Base-by-base conservation (phyloP, 2,888 invertebrate genomes). In the Agriopis aurantiaria region DNA sequence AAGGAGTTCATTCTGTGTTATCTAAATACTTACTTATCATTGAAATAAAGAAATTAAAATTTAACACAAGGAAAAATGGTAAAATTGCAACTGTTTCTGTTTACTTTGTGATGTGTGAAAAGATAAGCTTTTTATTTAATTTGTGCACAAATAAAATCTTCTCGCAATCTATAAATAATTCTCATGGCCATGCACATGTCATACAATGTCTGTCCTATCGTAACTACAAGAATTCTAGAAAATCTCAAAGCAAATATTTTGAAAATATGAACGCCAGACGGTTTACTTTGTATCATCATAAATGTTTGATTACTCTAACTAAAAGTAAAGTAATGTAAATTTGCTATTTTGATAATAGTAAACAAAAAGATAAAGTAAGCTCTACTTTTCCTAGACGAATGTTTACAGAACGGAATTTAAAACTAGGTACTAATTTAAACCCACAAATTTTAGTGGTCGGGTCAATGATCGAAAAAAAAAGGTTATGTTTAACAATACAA, bases 221-320 rank as follows among this genome's bases (percentile, higher is more conserved):
- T n/a, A n/a, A n/a, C 7, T 46, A 17, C 14, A 45, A 12, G 23
- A 11, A 33, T 10, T 52, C 17, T 7, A 51, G 17, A 12, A 57
- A 62, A 68, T 57, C 43, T 17, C 1, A n/a, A 33, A 45, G 0
- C 48, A 68, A 59, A 69, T 68, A 69, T 64, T 64, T 64, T 64
- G 8, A 40, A 49, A 59, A 58, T 11, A 55, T 46, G 7, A 49
- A 49, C 23, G 51, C 51, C 46, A 61, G 51, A 61, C 61, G 49
- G 67, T 61, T 56, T 52, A 56, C 10, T 12, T 33, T 53, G n/a
- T 53, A 23, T 46, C 8, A 46, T 23, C 9, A 40, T 3, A 12
- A 1, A 14, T 1, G 6, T 48, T 33, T 62, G 10, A 17, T 52
- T 14, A 17, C 12, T 12, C 0, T 48, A 33, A 33, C 33, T 33